Evolutionary conservation across 2,113 vertebrate species (phyloP), one percentile per base, ranked within the genome.

Genomic region (Phalacrocorax pelagicus): DNA sequence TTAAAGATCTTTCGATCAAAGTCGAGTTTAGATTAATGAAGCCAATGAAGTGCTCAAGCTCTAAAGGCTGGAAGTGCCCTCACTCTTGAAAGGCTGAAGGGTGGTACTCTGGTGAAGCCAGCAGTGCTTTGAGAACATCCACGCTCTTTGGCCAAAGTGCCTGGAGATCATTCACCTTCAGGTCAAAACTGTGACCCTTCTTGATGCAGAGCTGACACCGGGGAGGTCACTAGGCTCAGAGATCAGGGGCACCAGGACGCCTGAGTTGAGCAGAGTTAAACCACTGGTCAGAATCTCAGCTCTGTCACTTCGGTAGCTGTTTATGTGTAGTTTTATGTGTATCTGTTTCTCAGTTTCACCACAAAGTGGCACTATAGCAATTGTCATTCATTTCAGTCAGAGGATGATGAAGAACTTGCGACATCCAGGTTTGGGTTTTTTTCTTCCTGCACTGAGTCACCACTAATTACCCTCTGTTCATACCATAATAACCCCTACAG

Each of bases 281-380:
- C 5, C 46, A 2, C 12, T 2, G 44, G 32, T n/a, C 79, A 17
- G 77, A n/a, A 46, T 6, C 8, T 6, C 69, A 23, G 63, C 47
- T 30, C 38, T 34, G 23, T 52, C 4, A 0, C 4, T 38, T 3
- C 14, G 0, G 0, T 6, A 21, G 1, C 32, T 3, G 52, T 0
- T 55, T 3, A 1, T 0, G 40, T 4, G 32, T 1, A 14, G 12
- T 16, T 21, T 19, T 12, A n/a, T 3, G 17, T 1, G 27, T 6
- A 1, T 32, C 32, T 54, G 21, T 46, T 94, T 72, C 96, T 62
- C 81, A 6, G 5, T 82, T 51, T 92, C 88, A 84, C 97, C 97
- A 96, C 96, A 42, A 52, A 51, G 96, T 55, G 97, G 97, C 97
- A 95, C 90, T 97, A 65, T 94, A 97, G 95, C 90, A 94, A 24